phyloP scores from a whole-genome alignment of 2,113 vertebrate species.

The Cheilinus undulatus region DNA sequence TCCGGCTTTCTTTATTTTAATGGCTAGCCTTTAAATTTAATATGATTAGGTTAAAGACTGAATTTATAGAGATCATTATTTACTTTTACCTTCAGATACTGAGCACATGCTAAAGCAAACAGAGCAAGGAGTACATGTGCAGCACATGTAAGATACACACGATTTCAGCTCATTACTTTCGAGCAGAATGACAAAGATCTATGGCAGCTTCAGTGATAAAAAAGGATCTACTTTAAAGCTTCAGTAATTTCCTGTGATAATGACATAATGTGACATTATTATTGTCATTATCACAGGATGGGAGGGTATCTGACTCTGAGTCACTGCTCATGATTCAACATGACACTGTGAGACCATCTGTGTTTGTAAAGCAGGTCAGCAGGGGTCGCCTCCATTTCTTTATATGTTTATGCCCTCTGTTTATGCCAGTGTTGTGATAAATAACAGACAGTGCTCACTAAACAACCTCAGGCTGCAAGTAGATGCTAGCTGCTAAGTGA shows the following conservation, averaged over 20 bases:
- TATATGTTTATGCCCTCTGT: slow-evolving; percentile 15
- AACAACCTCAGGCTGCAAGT: not conserved
- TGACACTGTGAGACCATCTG: slow-evolving; percentile 63
- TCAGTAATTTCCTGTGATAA: not conserved
- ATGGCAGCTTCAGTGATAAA: not conserved
- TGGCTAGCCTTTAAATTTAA: not conserved
- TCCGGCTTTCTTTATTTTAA: not conserved
- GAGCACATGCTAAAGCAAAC: too few species aligned
- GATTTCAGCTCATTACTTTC: too few species aligned
- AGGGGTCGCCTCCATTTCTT: slow-evolving; percentile 6
- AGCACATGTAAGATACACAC: too few species aligned
- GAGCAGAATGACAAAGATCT: not conserved
- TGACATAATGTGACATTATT: not conserved
- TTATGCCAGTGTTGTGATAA: not conserved
- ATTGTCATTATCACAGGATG: slow-evolving; percentile 3
- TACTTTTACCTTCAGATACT: too few species aligned
- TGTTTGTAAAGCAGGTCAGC: slow-evolving; percentile 41
- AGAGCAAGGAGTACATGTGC: too few species aligned
- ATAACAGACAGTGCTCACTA: not conserved
- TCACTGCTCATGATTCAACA: slow-evolving; percentile 9
- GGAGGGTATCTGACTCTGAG: slow-evolving; percentile 17
- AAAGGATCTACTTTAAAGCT: not conserved
- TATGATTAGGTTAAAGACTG: not conserved
- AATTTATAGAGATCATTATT: too few species aligned
- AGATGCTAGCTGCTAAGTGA: not conserved